Conservation (phyloP, 1,140 invertebrate genomes). For the Meteorus sp. region DNA sequence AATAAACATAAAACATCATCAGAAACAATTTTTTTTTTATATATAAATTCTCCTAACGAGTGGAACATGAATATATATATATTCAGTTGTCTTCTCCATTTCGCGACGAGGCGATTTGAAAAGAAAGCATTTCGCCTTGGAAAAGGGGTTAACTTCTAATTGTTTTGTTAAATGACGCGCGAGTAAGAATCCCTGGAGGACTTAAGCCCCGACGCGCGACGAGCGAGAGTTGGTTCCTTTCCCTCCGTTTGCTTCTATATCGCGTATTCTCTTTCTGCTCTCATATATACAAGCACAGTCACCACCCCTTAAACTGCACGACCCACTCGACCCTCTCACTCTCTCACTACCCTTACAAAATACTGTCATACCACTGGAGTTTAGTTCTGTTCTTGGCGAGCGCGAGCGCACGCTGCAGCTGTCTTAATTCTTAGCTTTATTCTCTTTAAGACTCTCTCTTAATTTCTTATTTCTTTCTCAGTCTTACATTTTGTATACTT, state of each 20-base stretch:
- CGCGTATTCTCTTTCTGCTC: constrained; percentile 24
- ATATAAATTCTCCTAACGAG: no score
- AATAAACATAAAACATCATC: no score
- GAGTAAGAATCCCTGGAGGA: constrained; percentile 58
- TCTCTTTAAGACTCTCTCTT: constrained; percentile 61
- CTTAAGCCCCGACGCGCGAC: constrained; percentile 53
- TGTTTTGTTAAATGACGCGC: constrained; percentile 63
- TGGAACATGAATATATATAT: no score
- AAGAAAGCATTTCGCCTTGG: constrained; percentile 44
- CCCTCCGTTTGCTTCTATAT: constrained; percentile 39
- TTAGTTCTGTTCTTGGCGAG: no score
- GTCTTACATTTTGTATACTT: constrained; percentile 1
- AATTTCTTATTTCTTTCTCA: constrained; percentile 59
- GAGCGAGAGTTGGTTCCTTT: constrained; percentile 45
- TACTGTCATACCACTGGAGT: no score
- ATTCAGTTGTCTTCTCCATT: constrained; percentile 8
- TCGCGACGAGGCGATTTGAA: constrained; percentile 34
- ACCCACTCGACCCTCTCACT: constrained; percentile 15
- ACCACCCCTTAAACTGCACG: constrained; percentile 13
- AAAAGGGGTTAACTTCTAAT: constrained; percentile 61
- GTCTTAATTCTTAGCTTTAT: constrained; percentile 62
- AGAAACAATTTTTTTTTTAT: no score
- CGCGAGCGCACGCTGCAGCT: constrained; percentile 40
- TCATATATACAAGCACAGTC: constrained; percentile 18
- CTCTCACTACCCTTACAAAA: constrained; percentile 15